Evolutionary conservation across 1,140 invertebrate species (phyloP).

Genomic region (Plectrocnemia conspersa): DNA sequence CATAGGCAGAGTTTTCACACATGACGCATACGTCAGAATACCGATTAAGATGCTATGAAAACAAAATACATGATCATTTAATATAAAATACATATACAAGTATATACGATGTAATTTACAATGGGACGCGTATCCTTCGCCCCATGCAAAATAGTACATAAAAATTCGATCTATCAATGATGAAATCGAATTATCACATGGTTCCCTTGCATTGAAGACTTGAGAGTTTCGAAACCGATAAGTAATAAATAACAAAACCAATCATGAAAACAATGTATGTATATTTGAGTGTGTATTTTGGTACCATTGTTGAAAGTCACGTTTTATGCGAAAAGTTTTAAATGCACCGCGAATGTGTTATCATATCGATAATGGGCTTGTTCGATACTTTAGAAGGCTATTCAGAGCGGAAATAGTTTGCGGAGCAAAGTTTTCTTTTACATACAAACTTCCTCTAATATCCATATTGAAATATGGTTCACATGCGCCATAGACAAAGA

Average conservation of each 20-base stretch:
- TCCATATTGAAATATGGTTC: conserved; percentile 20
- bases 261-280: conserved; percentile 5
- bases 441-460: conserved; percentile 11
- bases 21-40: conserved; percentile 27
- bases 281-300: conserved; percentile 24
- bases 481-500: no score
- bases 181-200: conserved; percentile 51
- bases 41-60: conserved; percentile 3
- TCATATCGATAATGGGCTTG: conserved; percentile 28
- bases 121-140: conserved; percentile 40
- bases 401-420: conserved; percentile 15
- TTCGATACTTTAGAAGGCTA: conserved; percentile 14
- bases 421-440: conserved; percentile 5
- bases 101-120: conserved; percentile 21
- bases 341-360: conserved; percentile 24
- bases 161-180: conserved; percentile 44
- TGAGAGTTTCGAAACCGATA: no score
- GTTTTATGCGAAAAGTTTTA: no score
- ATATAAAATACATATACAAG: conserved; percentile 2
- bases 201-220: conserved; percentile 46
- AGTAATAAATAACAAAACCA: no score
- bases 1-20: conserved; percentile 29
- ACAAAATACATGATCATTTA: conserved; percentile 2
- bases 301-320: no score
- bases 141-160: conserved; percentile 59